Conservation (phyloP, 1,140 invertebrate genomes). For the Diorhabda carinulata region DNA sequence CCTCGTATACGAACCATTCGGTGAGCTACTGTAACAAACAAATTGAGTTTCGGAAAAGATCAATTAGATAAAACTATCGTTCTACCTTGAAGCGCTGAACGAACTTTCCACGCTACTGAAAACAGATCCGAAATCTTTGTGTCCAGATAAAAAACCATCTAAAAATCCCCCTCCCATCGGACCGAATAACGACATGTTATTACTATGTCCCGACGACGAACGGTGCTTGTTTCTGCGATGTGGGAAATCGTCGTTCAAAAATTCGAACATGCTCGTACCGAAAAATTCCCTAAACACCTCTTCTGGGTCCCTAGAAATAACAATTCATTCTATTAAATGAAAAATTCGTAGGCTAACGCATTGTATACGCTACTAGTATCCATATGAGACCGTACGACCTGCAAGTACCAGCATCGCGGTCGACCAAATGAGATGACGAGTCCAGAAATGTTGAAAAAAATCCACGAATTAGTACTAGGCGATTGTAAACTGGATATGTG, state of each 20-base stretch:
- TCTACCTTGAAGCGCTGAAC: conserved; percentile 33
- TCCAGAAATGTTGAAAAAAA: no score
- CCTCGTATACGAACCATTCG: conserved; percentile 62
- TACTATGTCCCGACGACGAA: neutral
- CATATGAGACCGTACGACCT: no score
- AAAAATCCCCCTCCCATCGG: neutral
- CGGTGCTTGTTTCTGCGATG: neutral
- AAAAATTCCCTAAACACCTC: conserved; percentile 95
- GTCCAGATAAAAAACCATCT: neutral
- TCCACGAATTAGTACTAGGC: no score
- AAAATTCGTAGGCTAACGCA: no score
- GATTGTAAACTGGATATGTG: no score
- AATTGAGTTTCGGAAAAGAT: no score
- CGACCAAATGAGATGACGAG: no score
- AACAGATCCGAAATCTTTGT: conserved; percentile 50
- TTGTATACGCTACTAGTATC: no score
- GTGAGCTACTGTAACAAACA: conserved; percentile 36
- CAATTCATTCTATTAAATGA: no score
- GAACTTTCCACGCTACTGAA: conserved; percentile 58
- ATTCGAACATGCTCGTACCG: conserved; percentile 48
- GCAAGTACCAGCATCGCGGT: no score
- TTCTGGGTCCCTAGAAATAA: conserved; percentile 86
- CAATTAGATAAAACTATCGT: neutral
- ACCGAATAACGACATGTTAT: neutral
- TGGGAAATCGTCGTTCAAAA: neutral